Conservation (phyloP, 2,797 vertebrate species). For the Falco columbarius region DNA sequence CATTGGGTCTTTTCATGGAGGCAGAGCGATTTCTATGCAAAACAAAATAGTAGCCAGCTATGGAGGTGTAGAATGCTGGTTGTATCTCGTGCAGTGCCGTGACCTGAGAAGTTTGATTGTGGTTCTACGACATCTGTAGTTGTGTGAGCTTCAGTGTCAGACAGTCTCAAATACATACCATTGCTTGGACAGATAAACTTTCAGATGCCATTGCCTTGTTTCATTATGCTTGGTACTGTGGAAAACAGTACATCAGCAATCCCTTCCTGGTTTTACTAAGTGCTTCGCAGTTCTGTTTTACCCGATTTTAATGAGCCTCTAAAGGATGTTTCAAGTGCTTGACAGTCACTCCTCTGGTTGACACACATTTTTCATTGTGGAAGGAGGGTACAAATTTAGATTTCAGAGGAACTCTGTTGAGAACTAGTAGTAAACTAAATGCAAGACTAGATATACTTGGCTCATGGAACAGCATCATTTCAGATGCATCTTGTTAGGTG, state of each 20-base stretch:
- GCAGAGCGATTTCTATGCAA: background rate
- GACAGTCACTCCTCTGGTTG: background rate
- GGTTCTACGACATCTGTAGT: accelerated
- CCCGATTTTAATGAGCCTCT: background rate
- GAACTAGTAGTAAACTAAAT: background rate
- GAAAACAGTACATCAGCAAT: background rate
- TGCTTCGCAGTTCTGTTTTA: background rate
- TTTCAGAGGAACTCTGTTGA: background rate
- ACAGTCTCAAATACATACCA: background rate
- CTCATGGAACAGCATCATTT: background rate
- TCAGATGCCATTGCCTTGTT: background rate
- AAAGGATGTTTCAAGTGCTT: background rate
- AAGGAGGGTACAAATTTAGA: background rate
- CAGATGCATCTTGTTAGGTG: background rate
- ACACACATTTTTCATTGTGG: background rate
- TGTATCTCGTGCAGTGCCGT: background rate
- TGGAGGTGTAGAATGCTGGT: background rate
- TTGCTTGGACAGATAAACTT: background rate
- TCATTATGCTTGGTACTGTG: background rate
- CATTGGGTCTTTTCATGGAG: background rate
- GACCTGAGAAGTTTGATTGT: background rate
- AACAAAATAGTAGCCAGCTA: background rate
- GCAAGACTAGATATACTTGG: background rate
- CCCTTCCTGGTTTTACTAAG: slow-evolving; percentile 19
- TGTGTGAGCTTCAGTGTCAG: background rate